phyloP scores from a whole-genome alignment of 2,113 vertebrate species.

The Hippolais icterina region DNA sequence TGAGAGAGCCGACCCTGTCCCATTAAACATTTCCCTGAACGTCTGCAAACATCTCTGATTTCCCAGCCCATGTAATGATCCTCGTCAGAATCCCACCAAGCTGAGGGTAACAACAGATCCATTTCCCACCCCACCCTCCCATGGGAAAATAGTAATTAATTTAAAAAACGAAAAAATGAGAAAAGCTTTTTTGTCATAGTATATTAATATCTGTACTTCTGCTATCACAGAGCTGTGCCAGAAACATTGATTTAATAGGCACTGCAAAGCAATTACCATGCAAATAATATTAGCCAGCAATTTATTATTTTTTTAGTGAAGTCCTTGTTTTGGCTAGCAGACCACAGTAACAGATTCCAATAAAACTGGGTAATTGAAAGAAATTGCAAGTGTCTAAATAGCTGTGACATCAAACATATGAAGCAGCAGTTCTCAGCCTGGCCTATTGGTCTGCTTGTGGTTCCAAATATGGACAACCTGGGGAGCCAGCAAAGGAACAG shows the following conservation, averaged over 20 bases:
- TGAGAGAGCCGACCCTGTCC: background rate
- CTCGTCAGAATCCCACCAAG: background rate
- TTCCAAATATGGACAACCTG: background rate
- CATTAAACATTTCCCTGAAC: background rate
- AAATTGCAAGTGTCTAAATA: constrained; percentile 47
- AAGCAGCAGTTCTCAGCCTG: background rate
- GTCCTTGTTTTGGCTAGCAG: constrained; percentile 51
- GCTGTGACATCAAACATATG: constrained; percentile 31
- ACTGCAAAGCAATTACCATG: constrained; percentile 61
- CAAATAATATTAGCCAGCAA: constrained; percentile 57
- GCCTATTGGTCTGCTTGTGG: background rate
- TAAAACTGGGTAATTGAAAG: constrained; percentile 43
- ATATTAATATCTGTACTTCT: constrained; percentile 50
- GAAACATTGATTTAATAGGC: constrained; percentile 58
- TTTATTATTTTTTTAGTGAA: constrained; percentile 42
- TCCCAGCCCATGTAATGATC: background rate
- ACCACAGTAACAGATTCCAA: constrained; percentile 18
- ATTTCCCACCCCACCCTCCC: background rate
- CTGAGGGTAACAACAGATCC: background rate
- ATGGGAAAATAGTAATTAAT: background rate
- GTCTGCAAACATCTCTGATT: background rate
- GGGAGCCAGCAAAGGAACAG: background rate
- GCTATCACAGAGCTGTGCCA: constrained; percentile 34
- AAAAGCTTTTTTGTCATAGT: constrained; percentile 14
- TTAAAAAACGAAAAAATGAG: background rate